phyloP scores from a whole-genome alignment of 2,113 vertebrate species.

The Coptodon rendalli region DNA sequence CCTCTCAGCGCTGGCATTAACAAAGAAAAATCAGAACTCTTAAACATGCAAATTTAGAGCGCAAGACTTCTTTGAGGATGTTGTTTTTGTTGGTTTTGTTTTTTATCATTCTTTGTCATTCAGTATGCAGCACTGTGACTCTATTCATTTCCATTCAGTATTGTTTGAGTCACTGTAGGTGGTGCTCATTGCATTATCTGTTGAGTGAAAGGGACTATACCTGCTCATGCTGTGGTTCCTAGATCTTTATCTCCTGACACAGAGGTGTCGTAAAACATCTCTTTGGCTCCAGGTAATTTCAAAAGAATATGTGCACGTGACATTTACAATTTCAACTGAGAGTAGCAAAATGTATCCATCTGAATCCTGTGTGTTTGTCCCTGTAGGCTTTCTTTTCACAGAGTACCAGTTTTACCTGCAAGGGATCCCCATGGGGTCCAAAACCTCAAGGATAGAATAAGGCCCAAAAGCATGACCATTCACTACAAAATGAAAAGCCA shows the following conservation, averaged over 20 bases:
- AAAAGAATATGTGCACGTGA: background rate
- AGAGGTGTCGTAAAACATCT: background rate
- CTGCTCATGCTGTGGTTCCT: background rate
- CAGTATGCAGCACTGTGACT: background rate
- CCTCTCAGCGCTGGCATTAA: background rate
- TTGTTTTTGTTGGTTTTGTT: background rate
- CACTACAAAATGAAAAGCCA: background rate
- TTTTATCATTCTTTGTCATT: background rate
- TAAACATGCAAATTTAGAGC: background rate
- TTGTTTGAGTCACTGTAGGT: background rate
- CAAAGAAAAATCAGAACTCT: background rate
- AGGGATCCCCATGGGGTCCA: background rate
- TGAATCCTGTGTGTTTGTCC: background rate
- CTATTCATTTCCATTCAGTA: background rate
- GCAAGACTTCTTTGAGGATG: background rate
- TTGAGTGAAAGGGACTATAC: background rate
- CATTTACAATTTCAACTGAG: background rate
- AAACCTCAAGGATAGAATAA: background rate
- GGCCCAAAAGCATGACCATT: slow-evolving; percentile 19
- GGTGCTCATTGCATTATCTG: background rate
- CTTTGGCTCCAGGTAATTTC: background rate
- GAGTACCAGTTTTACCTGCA: background rate
- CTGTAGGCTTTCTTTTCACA: background rate
- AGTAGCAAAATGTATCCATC: background rate
- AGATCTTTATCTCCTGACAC: background rate